A percentile compares a stretch with the other conserved stretches of the same genome.
Evolutionary conservation across 2,888 invertebrate genomes (phyloP).

Genomic region (Eupithecia inturbata): DNA sequence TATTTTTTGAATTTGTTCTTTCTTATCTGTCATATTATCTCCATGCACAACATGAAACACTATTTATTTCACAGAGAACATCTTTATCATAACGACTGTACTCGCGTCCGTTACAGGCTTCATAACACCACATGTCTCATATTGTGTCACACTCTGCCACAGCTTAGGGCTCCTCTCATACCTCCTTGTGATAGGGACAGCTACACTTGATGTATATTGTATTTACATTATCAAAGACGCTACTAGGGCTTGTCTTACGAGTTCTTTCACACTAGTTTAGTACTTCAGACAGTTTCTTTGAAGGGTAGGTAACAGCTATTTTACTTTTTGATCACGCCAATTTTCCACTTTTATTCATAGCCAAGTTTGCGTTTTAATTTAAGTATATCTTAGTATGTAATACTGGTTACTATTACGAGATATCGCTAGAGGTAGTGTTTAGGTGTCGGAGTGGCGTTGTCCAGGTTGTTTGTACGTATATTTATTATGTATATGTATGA

Average conservation of each 20-base stretch:
- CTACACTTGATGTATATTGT: slow-evolving; percentile 59
- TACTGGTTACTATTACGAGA: slow-evolving; percentile 52
- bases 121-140: slow-evolving; percentile 60
- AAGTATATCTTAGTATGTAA: slow-evolving; percentile 60
- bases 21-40: slow-evolving; percentile 71
- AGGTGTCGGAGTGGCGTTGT: slow-evolving; percentile 52
- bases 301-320: slow-evolving; percentile 66
- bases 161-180: slow-evolving; percentile 45
- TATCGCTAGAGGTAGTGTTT: slow-evolving; percentile 64
- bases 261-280: slow-evolving; percentile 74
- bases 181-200: slow-evolving; percentile 49
- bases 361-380: slow-evolving; percentile 64
- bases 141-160: slow-evolving; percentile 42
- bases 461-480: slow-evolving; percentile 65
- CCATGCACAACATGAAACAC: slow-evolving; percentile 76
- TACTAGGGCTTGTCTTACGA: slow-evolving; percentile 73
- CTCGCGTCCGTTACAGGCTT: slow-evolving; percentile 61
- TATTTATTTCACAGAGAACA: slow-evolving; percentile 61
- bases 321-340: slow-evolving; percentile 71
- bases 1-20: slow-evolving; percentile 68
- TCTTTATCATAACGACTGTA: slow-evolving; percentile 64
- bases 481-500: slow-evolving; percentile 59
- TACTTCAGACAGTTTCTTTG: slow-evolving; percentile 61
- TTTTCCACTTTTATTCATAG: slow-evolving; percentile 70
- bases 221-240: slow-evolving; percentile 56